Base-by-base conservation (phyloP, 2,888 invertebrate genomes). In the Nemapogon koenigi region DNA sequence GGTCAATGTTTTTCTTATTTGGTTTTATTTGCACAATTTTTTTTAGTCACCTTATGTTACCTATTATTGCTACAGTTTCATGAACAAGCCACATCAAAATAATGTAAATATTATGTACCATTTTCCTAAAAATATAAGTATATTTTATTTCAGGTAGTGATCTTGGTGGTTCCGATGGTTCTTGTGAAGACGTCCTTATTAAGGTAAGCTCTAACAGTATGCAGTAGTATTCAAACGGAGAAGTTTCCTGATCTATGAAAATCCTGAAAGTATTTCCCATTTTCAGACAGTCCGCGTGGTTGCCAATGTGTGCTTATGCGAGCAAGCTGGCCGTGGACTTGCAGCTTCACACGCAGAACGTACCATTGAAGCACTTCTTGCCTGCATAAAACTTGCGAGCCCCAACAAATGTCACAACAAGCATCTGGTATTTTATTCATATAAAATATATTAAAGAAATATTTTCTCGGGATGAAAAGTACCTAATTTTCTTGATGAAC, bases 291-390 rank as follows among this genome's bases (percentile, higher is more conserved):
- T 93, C 11, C 83, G 94, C 3, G 89, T 94, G n/a, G 76, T 94
- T 16, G 93, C 93, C 2, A 94, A 94, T 56, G 82, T 93, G 60
- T 89, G 91, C 41, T 85, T 94, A 42, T 86, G 89, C 51, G 84
- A 88, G 29, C 83, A 85, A 31, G 90, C 90, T 3, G 94, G 93
- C 1, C 81, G 83, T 25, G 82, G 81, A 2, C 62, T 93, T 44
- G 82, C 82, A 1, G 67, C 57, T 4, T 50, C 56, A 4, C 55
- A 79, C 42, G 75, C 80, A 0, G 81, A 83, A 14, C 59, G 78
- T 6, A 54, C 60, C 2, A 49, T 69, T 2, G 52, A 51, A 2
- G 69, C 73, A 2, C 45, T 78, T 19, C 47, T 71, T 6, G 56
- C 61, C 3, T 76, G 76, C 22, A 50, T 76, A 2, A 49, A 62